A percentile compares a stretch with the other conserved stretches of the same genome.
phyloP scores from a whole-genome alignment of 2,113 vertebrate genomes.

The Archocentrus centrarchus region DNA sequence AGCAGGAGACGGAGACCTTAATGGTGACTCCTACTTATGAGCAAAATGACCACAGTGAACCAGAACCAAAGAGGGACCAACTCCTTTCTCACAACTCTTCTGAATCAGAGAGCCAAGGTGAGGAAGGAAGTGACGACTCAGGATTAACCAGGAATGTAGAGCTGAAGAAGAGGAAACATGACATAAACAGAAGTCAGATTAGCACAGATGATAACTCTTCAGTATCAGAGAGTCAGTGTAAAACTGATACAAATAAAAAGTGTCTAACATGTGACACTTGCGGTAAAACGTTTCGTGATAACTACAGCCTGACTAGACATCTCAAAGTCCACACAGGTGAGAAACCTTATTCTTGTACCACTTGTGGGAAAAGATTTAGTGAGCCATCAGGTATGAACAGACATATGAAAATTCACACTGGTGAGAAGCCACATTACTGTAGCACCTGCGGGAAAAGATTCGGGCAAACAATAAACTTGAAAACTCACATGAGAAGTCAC shows the following conservation, averaged over 20 bases:
- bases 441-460: background rate
- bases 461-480: background rate
- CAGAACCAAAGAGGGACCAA: background rate
- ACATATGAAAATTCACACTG: background rate
- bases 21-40: background rate
- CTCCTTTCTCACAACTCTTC: background rate
- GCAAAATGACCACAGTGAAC: background rate
- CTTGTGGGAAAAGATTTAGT: background rate
- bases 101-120: background rate
- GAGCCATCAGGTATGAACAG: background rate
- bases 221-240: background rate
- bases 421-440: background rate
- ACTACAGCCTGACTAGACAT: constrained; percentile 1
- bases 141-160: background rate
- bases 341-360: background rate
- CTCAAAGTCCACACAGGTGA: background rate
- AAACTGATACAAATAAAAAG: background rate
- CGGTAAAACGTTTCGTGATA: background rate
- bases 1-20: background rate
- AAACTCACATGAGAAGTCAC: background rate
- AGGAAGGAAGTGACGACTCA: background rate
- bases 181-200: accelerated
- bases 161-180: background rate
- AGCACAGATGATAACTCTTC: background rate
- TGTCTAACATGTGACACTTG: background rate